A percentile compares a stretch with the other conserved stretches of the same genome.
Evolutionary conservation across 2,113 vertebrate genomes (phyloP).

Genomic region (Myodes glareolus): DNA sequence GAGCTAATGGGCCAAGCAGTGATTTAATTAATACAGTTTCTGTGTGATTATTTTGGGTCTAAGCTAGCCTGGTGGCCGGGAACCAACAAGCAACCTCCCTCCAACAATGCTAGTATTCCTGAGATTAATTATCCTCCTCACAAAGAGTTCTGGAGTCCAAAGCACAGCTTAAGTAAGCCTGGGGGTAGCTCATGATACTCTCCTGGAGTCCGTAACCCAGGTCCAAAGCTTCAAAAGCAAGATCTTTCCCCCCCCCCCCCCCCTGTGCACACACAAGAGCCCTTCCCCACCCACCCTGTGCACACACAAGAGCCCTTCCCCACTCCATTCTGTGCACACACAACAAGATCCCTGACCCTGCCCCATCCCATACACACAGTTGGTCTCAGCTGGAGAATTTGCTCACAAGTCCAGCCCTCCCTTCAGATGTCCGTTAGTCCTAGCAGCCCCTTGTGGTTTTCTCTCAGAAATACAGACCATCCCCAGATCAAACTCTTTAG

Average conservation of each 20-base stretch:
- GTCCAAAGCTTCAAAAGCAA: conserved; percentile 61
- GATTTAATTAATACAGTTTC: too few species aligned
- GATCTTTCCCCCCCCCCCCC: neutral
- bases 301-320: neutral
- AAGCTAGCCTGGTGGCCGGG: too few species aligned
- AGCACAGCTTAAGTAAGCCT: neutral
- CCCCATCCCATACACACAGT: neutral
- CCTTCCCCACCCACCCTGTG: neutral
- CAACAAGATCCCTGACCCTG: neutral
- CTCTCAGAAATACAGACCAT: conserved; percentile 80
- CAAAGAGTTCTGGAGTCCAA: neutral
- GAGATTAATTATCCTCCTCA: neutral
- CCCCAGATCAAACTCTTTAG: conserved; percentile 81
- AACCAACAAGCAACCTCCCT: too few species aligned
- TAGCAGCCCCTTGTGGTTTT: conserved; percentile 71
- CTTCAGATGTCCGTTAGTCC: conserved; percentile 67
- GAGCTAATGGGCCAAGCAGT: too few species aligned
- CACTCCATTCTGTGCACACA: neutral
- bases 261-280: neutral
- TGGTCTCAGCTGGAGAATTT: conserved; percentile 73
- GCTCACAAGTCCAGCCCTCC: conserved; percentile 53
- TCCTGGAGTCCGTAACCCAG: conserved; percentile 19
- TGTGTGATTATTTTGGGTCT: too few species aligned
- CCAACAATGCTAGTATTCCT: neutral
- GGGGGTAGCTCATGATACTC: neutral